Evolutionary conservation across 2,888 invertebrate species (phyloP).

Genomic region (Noctua janthe): DNA sequence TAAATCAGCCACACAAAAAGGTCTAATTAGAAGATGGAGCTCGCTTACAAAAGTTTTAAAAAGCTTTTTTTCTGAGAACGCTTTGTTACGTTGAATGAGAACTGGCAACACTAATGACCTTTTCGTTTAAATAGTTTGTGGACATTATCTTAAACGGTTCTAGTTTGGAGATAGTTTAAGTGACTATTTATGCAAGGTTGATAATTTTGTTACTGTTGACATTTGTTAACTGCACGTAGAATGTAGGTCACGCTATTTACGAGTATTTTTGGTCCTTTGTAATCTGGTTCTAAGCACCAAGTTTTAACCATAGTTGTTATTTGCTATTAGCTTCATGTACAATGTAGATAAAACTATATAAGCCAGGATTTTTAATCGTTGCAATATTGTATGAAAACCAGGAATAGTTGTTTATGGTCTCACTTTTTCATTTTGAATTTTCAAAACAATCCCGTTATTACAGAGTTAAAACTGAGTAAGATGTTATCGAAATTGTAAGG

Average conservation of each 20-base stretch:
- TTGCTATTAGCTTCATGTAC: neutral
- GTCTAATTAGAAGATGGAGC: constrained; percentile 55
- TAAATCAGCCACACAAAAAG: constrained; percentile 66
- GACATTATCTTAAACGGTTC: constrained; percentile 57
- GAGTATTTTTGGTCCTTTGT: neutral
- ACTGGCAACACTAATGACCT: constrained; percentile 58
- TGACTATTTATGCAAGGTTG: constrained; percentile 19
- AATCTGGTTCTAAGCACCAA: neutral
- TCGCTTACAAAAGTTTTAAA: constrained; percentile 48
- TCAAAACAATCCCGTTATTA: neutral
- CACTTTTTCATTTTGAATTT: neutral
- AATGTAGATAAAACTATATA: neutral
- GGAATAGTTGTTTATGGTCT: neutral
- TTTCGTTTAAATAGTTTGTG: constrained; percentile 58
- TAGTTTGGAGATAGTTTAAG: constrained; percentile 49
- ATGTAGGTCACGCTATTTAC: neutral
- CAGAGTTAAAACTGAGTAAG: neutral
- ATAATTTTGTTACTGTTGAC: constrained; percentile 31
- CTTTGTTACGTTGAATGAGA: constrained; percentile 54
- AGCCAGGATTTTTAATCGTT: too few relatives aligned
- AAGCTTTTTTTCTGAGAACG: constrained; percentile 37
- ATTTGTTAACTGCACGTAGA: neutral
- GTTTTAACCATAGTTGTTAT: neutral
- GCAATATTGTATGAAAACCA: neutral
- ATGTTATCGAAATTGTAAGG: neutral